Evolutionary conservation across 2,113 vertebrate genomes (phyloP), one percentile per base, ranked within the genome.

Genomic region (Cariama cristata): DNA sequence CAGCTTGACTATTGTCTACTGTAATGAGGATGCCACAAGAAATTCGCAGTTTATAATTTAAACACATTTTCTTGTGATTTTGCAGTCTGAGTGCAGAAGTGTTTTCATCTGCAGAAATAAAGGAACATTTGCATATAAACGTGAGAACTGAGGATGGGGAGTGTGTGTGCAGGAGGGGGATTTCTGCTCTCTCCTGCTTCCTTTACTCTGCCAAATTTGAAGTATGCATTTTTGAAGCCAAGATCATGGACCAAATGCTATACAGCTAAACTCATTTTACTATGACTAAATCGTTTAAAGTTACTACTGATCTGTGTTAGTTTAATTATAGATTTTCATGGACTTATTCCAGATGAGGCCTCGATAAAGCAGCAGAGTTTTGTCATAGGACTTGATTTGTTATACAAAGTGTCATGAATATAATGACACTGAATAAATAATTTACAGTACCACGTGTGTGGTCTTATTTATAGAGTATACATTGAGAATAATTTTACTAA

Each of bases 291-390:
- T 86, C 0, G 0, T 80, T 95, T 76, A 40, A 93, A 94, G 88
- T 92, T 96, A 93, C 90, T 96, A 74, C 92, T 64, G 60, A 90
- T 92, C 75, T 90, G 33, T 90, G 74, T 80, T 73, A 59, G 82
- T 95, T 93, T 94, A 97, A 97, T 90, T 95, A 95, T 71, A 93
- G 94, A 81, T 87, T 95, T 95, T 84, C 33, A 49, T 92, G 92
- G 91, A 89, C 52, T 89, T 90, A 72, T 30, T 96, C 88, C 92
- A 91, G 60, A 92, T 92, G 35, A 90, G 79, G 56, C 72, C 75
- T 85, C 74, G 90, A 90, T 84, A 92, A 96, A 94, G 60, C 68
- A 85, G 52, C 73, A 91, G 19, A 95, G 93, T 96, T 91, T 84
- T 97, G 79, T 88, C 91, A 81, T 28, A 80, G 55, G 50, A 67